Evolutionary conservation across 2,888 invertebrate genomes (phyloP).

Genomic region (Caenorhabditis doughertyi): DNA sequence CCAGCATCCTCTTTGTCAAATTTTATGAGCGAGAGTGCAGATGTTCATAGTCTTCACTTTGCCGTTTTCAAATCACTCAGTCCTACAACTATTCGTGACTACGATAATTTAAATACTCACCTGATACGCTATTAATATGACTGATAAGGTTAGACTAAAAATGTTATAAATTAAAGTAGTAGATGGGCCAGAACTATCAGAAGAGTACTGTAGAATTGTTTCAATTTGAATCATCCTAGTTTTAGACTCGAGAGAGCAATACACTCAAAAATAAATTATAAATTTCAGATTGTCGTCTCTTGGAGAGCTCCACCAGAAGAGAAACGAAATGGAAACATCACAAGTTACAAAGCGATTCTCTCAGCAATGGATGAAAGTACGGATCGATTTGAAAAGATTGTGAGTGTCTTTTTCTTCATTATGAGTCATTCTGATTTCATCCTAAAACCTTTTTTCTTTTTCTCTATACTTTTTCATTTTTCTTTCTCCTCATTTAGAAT

Average conservation of each 20-base stretch:
- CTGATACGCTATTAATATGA: conserved; percentile 12
- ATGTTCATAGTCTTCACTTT: conserved; percentile 34
- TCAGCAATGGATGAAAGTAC: conserved; percentile 75
- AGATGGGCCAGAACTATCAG: too few species aligned
- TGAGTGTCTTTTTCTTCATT: conserved; percentile 37
- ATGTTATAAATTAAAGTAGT: too few species aligned
- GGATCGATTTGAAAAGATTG: conserved; percentile 69
- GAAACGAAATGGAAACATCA: conserved; percentile 94
- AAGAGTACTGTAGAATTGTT: background rate
- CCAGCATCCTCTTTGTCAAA: conserved; percentile 44
- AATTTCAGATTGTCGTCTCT: conserved; percentile 83
- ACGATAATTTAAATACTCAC: conserved; percentile 28
- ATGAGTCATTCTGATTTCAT: conserved; percentile 38
- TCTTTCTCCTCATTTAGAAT: conserved; percentile 18
- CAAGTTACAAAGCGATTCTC: conserved; percentile 89
- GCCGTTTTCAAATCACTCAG: conserved; percentile 23
- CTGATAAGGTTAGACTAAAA: too few species aligned
- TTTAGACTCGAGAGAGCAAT: too few species aligned
- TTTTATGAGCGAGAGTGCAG: conserved; percentile 56
- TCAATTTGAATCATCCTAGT: background rate
- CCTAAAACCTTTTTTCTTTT: background rate
- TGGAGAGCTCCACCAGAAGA: conserved; percentile 88
- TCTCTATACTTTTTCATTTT: background rate
- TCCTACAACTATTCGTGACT: conserved; percentile 10
- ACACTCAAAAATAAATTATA: background rate